Conservation (phyloP, 2,797 vertebrate species). For the Sebastes jordani region DNA sequence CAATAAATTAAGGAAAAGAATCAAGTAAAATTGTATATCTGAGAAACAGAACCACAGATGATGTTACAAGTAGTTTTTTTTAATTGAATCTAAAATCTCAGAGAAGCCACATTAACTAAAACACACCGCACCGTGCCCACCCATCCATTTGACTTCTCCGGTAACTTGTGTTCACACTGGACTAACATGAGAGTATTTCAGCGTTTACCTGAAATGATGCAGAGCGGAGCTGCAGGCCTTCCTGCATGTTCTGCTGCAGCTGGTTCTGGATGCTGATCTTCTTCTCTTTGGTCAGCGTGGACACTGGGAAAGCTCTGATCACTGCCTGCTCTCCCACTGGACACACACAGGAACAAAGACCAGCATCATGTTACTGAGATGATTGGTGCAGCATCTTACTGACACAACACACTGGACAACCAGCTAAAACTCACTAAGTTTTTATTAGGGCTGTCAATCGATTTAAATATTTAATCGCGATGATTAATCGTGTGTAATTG, state of each 20-base stretch:
- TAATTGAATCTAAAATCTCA: not conserved
- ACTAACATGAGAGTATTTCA: not conserved
- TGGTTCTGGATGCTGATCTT: constrained; percentile 97
- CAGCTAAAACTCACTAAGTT: not conserved
- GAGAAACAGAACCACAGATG: not conserved
- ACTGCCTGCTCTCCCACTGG: constrained; percentile 95
- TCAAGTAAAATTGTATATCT: not conserved
- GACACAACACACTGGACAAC: not conserved
- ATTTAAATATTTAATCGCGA: too few species aligned
- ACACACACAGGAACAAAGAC: constrained; percentile 21
- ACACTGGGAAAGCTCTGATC: constrained; percentile 93
- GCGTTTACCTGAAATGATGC: constrained; percentile 92
- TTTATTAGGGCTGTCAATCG: not conserved
- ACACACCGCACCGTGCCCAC: not conserved
- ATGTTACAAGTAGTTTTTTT: not conserved
- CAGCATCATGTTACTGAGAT: not conserved
- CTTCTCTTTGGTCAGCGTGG: constrained; percentile 96
- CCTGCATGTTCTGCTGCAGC: constrained; percentile 96
- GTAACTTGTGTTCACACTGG: not conserved
- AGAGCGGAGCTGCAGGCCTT: constrained; percentile 94
- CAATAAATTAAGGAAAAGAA: not conserved
- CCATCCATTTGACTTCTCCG: not conserved
- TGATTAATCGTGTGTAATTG: too few species aligned
- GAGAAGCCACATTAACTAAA: not conserved
- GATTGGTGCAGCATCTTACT: not conserved